Percentiles rank a stretch among this genome's conserved stretches.
Evolutionary conservation across 1,140 invertebrate genomes (phyloP).

Genomic region (Magallana ariakensis): DNA sequence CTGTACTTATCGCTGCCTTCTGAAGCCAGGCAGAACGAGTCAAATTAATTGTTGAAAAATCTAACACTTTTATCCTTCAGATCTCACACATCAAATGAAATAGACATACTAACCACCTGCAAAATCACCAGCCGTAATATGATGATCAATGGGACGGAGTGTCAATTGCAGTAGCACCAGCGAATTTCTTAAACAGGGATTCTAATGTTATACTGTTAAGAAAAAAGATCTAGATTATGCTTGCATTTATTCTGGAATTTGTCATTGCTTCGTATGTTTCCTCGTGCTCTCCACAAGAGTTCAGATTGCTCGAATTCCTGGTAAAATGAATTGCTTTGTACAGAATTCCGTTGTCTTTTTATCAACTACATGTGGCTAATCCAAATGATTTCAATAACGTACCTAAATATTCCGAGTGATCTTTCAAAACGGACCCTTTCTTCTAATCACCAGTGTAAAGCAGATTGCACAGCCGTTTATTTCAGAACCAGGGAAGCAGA

Average conservation of each 20-base stretch:
- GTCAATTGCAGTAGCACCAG: background rate
- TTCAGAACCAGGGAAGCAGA: too few species aligned
- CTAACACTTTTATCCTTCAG: background rate
- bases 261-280: background rate
- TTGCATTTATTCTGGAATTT: background rate
- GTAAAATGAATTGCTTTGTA: too few species aligned
- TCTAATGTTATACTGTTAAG: background rate
- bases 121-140: background rate
- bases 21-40: background rate
- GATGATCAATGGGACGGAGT: background rate
- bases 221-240: background rate
- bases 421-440: too few species aligned
- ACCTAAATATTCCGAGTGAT: too few species aligned
- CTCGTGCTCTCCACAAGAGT: too few species aligned
- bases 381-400: too few species aligned
- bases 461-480: too few species aligned
- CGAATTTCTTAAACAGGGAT: background rate
- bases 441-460: too few species aligned
- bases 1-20: constrained; percentile 6
- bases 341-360: too few species aligned
- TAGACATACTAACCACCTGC: constrained; percentile 4
- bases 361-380: too few species aligned
- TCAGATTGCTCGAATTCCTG: too few species aligned
- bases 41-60: constrained; percentile 29
- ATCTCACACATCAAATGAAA: constrained; percentile 11